Percentiles rank a stretch among this genome's conserved stretches.
phyloP scores from a whole-genome alignment of 2,797 vertebrate genomes.

The Taenioides sp. region DNA sequence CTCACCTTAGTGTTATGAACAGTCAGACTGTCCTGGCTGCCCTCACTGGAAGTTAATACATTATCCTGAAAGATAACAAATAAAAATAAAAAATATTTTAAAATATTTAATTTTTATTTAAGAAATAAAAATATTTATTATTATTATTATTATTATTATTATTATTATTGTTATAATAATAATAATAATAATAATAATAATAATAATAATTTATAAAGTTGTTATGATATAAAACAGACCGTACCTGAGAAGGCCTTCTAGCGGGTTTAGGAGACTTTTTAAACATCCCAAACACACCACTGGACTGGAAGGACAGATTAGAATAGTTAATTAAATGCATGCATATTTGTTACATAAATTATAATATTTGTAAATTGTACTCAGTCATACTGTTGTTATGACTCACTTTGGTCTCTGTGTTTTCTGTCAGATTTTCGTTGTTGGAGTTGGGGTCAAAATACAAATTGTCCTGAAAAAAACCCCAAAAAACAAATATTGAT shows the following conservation, averaged over 20 bases:
- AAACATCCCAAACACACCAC: slow-evolving; percentile 1
- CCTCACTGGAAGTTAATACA: neutral
- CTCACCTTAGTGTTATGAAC: neutral
- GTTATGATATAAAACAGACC: neutral
- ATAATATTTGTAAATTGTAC: too few species aligned
- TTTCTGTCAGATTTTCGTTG: slow-evolving; percentile 38
- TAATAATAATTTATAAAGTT: neutral
- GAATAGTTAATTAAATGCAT: neutral
- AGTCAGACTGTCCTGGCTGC: slow-evolving; percentile 2
- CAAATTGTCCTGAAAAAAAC: slow-evolving; percentile 57
- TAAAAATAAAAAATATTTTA: neutral
- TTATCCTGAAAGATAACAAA: neutral
- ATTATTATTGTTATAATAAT: too few species aligned
- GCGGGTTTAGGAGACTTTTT: slow-evolving; percentile 4
- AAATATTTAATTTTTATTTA: too few species aligned
- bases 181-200: too few species aligned
- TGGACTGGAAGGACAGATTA: neutral
- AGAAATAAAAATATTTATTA: too few species aligned
- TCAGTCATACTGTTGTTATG: neutral
- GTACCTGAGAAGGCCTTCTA: neutral
- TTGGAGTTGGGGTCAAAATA: slow-evolving; percentile 29
- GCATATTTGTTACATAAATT: neutral
- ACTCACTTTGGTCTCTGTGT: slow-evolving; percentile 48
- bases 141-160: too few species aligned
- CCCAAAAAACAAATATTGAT: neutral